These are phyloP conservation scores for Ovis canadensis DNA, from an alignment of 2,113 vertebrate species.

Conservation along the genomic window DNA sequence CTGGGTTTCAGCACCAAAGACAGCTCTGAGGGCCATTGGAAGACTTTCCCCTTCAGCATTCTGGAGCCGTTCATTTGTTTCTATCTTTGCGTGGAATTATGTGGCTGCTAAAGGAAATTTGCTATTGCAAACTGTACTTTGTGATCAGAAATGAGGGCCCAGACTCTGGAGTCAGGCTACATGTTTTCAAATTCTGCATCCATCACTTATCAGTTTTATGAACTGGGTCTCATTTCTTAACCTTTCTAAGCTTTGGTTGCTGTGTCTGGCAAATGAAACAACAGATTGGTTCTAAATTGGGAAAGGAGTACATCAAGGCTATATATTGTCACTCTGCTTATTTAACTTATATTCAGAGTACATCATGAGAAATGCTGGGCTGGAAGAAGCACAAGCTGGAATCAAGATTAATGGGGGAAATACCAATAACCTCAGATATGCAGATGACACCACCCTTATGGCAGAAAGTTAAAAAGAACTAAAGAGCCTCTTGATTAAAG, in stretches of 20 bases:
- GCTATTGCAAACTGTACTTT: background rate
- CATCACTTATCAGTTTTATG: background rate
- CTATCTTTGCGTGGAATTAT: background rate
- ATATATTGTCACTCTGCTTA: background rate
- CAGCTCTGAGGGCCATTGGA: background rate
- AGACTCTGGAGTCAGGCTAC: background rate
- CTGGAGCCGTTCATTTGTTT: background rate
- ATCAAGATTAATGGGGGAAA: background rate
- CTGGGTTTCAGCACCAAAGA: background rate
- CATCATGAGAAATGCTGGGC: background rate
- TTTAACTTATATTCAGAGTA: background rate
- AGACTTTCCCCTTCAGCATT: rapidly evolving
- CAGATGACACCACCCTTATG: background rate
- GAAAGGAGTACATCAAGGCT: background rate
- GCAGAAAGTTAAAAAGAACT: background rate
- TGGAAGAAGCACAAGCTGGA: background rate
- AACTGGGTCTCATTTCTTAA: background rate
- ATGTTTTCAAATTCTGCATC: background rate
- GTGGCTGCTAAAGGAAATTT: background rate
- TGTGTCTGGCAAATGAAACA: background rate
- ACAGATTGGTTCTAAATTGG: background rate
- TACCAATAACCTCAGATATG: background rate
- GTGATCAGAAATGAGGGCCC: background rate
- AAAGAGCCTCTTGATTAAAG: background rate
- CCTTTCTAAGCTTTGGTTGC: background rate